These are phyloP conservation scores for Eupithecia centaureata DNA, from an alignment of 2,888 invertebrate species.

Conservation along the genomic window DNA sequence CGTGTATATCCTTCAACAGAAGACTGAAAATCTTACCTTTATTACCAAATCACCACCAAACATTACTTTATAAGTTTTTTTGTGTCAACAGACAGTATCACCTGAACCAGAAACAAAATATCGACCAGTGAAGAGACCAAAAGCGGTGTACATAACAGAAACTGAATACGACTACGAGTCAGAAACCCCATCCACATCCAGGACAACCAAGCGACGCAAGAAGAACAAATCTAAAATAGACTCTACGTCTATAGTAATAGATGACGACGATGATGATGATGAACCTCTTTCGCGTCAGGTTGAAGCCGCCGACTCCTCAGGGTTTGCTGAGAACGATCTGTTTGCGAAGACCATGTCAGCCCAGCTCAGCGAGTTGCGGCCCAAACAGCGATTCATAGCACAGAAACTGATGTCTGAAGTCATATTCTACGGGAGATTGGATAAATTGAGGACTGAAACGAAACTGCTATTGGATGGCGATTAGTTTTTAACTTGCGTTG, in stretches of 20 bases:
- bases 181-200: neutral
- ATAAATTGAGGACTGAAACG: conserved; percentile 46
- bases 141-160: neutral
- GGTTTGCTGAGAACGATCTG: conserved; percentile 20
- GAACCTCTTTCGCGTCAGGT: neutral
- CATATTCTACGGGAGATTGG: conserved; percentile 53
- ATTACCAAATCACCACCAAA: neutral
- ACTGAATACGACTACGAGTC: neutral
- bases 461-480: conserved; percentile 21
- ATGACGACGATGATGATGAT: neutral
- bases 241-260: neutral
- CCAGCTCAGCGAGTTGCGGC: conserved; percentile 50
- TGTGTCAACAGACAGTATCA: neutral
- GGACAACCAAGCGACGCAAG: neutral
- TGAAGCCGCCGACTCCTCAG: neutral
- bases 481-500: neutral
- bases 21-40: too few species aligned
- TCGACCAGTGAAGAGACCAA: neutral
- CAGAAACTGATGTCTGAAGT: conserved; percentile 61
- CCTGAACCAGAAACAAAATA: neutral
- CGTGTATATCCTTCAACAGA: too few species aligned
- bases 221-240: neutral
- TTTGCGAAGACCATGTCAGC: conserved; percentile 49
- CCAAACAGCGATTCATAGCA: conserved; percentile 51
- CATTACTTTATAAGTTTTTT: neutral